phyloP scores from a whole-genome alignment of 2,888 invertebrate species.

The Plutella xylostella region DNA sequence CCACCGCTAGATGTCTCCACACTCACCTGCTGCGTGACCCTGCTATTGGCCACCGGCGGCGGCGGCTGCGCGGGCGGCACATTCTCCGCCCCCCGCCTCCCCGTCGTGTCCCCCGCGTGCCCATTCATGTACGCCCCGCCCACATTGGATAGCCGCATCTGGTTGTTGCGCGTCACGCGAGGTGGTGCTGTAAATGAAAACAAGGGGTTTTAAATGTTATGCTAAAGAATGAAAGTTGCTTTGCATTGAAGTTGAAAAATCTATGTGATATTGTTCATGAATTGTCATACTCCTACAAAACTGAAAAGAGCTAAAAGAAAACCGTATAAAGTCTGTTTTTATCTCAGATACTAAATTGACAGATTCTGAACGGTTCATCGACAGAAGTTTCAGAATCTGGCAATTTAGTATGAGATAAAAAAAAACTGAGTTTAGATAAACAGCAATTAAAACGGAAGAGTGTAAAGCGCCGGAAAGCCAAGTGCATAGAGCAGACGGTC shows the following conservation, averaged over 20 bases:
- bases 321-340: no score
- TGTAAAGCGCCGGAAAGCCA: conserved; percentile 21
- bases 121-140: conserved; percentile 68
- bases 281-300: not conserved
- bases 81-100: conserved; percentile 72
- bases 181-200: conserved; percentile 42
- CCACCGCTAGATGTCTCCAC: not conserved
- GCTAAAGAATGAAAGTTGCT: no score
- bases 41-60: conserved; percentile 41
- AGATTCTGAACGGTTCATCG: no score
- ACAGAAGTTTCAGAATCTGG: no score
- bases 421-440: no score
- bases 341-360: no score
- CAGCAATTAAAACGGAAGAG: conserved; percentile 11
- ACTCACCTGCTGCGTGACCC: conserved; percentile 57
- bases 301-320: not conserved
- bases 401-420: no score
- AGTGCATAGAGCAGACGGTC: conserved; percentile 9
- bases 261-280: not conserved
- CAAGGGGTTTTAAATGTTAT: not conserved
- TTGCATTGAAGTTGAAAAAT: no score
- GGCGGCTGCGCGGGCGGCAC: conserved; percentile 66
- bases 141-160: conserved; percentile 67
- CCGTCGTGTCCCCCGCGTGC: conserved; percentile 69
- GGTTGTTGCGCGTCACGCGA: conserved; percentile 62